phyloP scores from a whole-genome alignment of 2,797 vertebrate species.

The Lepilemur septentrionalis region DNA sequence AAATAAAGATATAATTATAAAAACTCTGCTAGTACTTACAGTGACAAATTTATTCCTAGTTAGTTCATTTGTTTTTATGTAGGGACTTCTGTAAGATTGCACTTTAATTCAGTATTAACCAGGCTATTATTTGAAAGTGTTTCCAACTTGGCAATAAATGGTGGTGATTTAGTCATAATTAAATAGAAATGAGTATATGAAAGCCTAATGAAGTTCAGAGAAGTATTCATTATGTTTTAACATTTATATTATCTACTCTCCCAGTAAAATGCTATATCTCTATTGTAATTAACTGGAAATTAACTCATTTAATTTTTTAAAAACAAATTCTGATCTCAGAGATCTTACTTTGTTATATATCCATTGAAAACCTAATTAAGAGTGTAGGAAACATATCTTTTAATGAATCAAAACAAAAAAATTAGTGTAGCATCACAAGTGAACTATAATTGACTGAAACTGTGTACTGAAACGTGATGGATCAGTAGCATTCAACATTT shows the following conservation, averaged over 20 bases:
- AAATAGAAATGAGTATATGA: slow-evolving; percentile 71
- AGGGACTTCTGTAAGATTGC: slow-evolving; percentile 38
- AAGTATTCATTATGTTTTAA: slow-evolving; percentile 73
- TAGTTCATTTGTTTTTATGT: slow-evolving; percentile 69
- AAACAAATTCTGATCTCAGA: slow-evolving; percentile 44
- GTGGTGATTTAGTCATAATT: slow-evolving; percentile 70
- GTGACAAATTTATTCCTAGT: slow-evolving; percentile 63
- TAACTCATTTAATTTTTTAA: slow-evolving; percentile 55
- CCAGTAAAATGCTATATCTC: slow-evolving; percentile 62
- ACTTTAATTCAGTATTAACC: slow-evolving; percentile 71
- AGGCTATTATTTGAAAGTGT: slow-evolving; percentile 63
- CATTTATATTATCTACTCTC: slow-evolving; percentile 65
- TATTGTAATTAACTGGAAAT: slow-evolving; percentile 71
- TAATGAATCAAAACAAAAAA: slow-evolving; percentile 68
- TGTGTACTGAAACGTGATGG: slow-evolving; percentile 10
- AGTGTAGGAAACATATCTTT: slow-evolving; percentile 55
- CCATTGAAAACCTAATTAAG: slow-evolving; percentile 62
- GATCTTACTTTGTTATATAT: slow-evolving; percentile 51
- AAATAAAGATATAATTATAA: slow-evolving; percentile 57
- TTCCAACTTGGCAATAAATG: slow-evolving; percentile 67
- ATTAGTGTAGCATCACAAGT: slow-evolving; percentile 27
- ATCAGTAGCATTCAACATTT: background rate
- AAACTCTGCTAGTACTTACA: slow-evolving; percentile 26
- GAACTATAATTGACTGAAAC: slow-evolving; percentile 39
- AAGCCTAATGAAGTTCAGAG: slow-evolving; percentile 72